phyloP scores from a whole-genome alignment of 2,888 invertebrate genomes.

The Drosophila birchii region DNA sequence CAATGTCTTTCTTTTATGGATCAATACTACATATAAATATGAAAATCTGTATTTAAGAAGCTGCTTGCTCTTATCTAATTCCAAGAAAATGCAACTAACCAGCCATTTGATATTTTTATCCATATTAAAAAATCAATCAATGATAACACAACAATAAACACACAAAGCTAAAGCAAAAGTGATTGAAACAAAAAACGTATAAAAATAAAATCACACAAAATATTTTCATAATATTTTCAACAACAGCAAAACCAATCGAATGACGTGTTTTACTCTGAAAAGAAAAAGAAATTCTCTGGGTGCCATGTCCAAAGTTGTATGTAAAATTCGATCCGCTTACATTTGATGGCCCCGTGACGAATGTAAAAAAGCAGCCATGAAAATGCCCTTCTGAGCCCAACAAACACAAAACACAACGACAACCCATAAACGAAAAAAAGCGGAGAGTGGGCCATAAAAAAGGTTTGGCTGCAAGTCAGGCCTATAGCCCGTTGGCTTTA shows the following conservation, averaged over 20 bases:
- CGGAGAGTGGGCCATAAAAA: conserved; percentile 36
- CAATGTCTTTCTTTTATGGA: background rate
- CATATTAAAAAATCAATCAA: conserved; percentile 15
- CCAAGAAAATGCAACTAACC: background rate
- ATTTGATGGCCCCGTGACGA: conserved; percentile 46
- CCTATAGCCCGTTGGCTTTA: conserved; percentile 35
- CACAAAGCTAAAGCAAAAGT: conserved; percentile 17
- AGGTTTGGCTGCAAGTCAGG: conserved; percentile 27
- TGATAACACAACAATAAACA: background rate
- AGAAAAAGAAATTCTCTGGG: conserved; percentile 11
- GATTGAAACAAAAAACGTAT: conserved; percentile 9
- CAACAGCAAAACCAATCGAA: conserved; percentile 19
- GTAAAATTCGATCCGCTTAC: conserved; percentile 44
- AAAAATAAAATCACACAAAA: conserved; percentile 27
- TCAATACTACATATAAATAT: background rate
- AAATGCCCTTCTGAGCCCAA: conserved; percentile 33
- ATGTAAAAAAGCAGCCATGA: conserved; percentile 50
- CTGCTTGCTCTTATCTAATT: conserved; percentile 7
- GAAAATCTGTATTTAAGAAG: background rate
- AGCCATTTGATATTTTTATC: conserved; percentile 21
- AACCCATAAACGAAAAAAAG: conserved; percentile 27
- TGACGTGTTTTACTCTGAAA: conserved; percentile 22
- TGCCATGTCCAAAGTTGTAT: conserved; percentile 3
- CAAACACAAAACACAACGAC: conserved; percentile 7
- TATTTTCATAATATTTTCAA: conserved; percentile 42